Base-by-base conservation (phyloP, 2,797 vertebrate species). In the Benthosema pterotum region DNA sequence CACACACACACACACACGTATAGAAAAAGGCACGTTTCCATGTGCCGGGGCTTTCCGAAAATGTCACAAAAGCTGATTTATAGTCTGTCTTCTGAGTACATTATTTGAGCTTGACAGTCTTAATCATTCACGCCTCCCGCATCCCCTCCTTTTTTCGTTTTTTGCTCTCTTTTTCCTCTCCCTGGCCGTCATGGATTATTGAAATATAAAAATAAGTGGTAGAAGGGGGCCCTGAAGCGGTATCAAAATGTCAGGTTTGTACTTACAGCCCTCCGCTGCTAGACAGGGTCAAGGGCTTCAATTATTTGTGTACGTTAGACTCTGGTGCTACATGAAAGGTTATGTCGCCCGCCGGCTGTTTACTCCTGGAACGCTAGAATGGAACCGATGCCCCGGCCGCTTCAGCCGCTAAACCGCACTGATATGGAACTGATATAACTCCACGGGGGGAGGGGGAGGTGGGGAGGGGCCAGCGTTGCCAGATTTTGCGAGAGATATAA, bases 241-340 rank as follows among this genome's bases (percentile, higher is more conserved):
- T 94, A 97, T 97, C 95, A 95, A 98, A 99, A 98, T 99, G 97
- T 99, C 97, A 99, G 94, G 94, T 96, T 97, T 98, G 96, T 99
- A 97, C 95, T 97, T 97, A 97, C 95, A 96, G 95, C 93, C 94
- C 88, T 92, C 92, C 93, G 94, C 93, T 89, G 93, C 86, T 90
- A 91, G 94, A 95, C 94, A 93, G 95, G 97, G 97, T 99, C 97
- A 98, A 98, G 95, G 96, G 96, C 96, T 95, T 96, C 95, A 97
- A 97, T 99, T 98, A 98, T 96, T 97, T 96, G 96, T 98, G 94
- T 98, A 94, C 92, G 92, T 94, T 94, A 94, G 93, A 95, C 93
- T 90, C 91, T 87, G 91, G 90, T 83, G 88, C 89, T 93, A 97
- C 96, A 96, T 89, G 93, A 96, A 96, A 98, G 96, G 97, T 96